A percentile compares a stretch with the other conserved stretches of the same genome.
Conservation (phyloP, 2,797 vertebrate species). For the Heliangelus exortis region DNA sequence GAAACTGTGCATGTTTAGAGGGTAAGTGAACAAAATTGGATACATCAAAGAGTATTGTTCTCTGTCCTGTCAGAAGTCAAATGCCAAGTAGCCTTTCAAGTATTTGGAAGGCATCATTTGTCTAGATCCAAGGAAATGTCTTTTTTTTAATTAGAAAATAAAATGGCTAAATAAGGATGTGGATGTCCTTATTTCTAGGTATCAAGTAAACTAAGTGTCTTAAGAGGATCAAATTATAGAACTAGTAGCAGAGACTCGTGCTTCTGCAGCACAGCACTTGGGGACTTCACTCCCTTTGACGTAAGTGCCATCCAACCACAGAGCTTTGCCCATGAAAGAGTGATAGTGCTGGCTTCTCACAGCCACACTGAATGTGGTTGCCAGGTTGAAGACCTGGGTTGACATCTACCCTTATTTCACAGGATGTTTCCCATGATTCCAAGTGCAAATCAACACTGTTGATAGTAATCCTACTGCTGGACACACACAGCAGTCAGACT, state of each 20-base stretch:
- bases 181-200: background rate
- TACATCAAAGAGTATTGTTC: background rate
- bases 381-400: background rate
- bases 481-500: background rate
- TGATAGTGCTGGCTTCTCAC: background rate
- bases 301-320: background rate
- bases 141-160: background rate
- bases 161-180: background rate
- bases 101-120: background rate
- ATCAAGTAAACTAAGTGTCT: background rate
- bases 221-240: background rate
- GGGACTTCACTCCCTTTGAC: background rate
- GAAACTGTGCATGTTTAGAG: background rate
- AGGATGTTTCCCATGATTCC: background rate
- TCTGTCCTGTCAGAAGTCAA: background rate
- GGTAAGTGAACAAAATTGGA: background rate
- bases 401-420: background rate
- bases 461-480: fast-evolving
- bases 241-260: background rate
- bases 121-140: background rate
- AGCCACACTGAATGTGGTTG: fast-evolving
- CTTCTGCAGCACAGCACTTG: fast-evolving
- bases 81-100: background rate
- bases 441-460: background rate
- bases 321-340: background rate